These are phyloP conservation scores for Sinocyclocheilus grahami DNA, from an alignment of 2,113 vertebrate genomes.

Conservation along the genomic window DNA sequence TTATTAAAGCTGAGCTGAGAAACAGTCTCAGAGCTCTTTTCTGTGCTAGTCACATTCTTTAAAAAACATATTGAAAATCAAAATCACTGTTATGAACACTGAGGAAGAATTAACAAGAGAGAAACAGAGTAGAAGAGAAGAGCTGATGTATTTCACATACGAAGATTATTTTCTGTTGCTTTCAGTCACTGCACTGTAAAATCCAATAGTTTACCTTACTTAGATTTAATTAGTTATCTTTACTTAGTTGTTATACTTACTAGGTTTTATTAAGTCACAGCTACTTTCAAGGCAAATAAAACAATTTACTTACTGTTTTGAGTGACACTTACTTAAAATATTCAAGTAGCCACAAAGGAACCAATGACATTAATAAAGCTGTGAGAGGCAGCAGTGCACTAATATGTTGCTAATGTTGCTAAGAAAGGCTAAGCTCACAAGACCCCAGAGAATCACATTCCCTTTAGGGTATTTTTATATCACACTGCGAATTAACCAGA, in stretches of 20 bases:
- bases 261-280: too few relatives aligned
- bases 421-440: constrained; percentile 18
- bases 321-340: background rate
- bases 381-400: too few relatives aligned
- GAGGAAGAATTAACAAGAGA: background rate
- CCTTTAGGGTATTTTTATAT: constrained; percentile 20
- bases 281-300: too few relatives aligned
- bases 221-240: too few relatives aligned
- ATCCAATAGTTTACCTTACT: too few relatives aligned
- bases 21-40: background rate
- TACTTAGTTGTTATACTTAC: too few relatives aligned
- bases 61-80: background rate
- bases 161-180: background rate
- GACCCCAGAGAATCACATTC: background rate
- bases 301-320: too few relatives aligned
- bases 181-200: background rate
- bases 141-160: background rate
- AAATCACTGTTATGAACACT: background rate
- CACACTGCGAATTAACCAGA: constrained; percentile 14
- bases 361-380: too few relatives aligned
- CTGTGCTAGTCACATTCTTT: background rate
- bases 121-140: background rate
- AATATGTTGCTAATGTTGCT: too few relatives aligned
- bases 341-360: background rate
- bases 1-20: constrained; percentile 4